Evolutionary conservation across 2,888 invertebrate species (phyloP).

Genomic region (Celastrina argiolus): DNA sequence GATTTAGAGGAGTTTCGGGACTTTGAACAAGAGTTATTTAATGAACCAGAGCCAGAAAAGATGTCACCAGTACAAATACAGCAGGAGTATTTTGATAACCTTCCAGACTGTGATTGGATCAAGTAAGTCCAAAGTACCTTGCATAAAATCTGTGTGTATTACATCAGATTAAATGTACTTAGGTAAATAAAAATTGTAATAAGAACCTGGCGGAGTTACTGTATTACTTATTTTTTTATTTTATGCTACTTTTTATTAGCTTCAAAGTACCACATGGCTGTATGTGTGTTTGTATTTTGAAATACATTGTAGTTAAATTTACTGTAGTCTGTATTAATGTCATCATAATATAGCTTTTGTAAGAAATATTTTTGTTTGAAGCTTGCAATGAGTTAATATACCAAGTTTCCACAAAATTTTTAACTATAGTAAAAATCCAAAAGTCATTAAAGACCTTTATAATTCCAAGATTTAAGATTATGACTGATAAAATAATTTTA

Average conservation of each 20-base stretch:
- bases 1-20: conserved; percentile 27
- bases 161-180: neutral
- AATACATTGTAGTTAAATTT: too few relatives aligned
- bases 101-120: conserved; percentile 76
- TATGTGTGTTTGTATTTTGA: too few relatives aligned
- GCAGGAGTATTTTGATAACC: conserved; percentile 76
- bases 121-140: conserved; percentile 44
- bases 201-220: too few relatives aligned
- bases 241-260: too few relatives aligned
- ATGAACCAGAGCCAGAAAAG: conserved; percentile 15
- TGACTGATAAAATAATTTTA: conserved; percentile 14
- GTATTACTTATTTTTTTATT: too few relatives aligned
- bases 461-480: too few relatives aligned
- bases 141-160: neutral
- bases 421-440: too few relatives aligned
- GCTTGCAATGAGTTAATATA: neutral
- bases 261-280: too few relatives aligned
- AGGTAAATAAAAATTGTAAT: neutral
- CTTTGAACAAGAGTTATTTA: conserved; percentile 19
- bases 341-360: too few relatives aligned
- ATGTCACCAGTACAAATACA: conserved; percentile 68
- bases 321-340: too few relatives aligned
- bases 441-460: neutral
- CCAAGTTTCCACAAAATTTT: too few relatives aligned
- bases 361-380: too few relatives aligned